Base-by-base conservation (phyloP, 2,113 vertebrate species). In the Eira barbara region DNA sequence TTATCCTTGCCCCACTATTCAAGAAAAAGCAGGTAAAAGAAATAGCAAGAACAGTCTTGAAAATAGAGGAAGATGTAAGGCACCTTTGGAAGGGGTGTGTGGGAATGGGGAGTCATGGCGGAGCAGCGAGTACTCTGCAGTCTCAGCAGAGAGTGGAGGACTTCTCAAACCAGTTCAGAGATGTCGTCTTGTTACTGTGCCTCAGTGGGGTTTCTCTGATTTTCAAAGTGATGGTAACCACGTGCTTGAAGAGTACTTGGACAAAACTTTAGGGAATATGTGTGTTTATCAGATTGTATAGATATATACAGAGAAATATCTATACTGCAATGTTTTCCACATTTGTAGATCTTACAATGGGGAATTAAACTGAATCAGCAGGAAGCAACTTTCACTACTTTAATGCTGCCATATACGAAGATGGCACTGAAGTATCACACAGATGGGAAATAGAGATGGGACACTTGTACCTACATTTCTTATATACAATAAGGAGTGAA, bases 101-200 rank as follows among this genome's bases (percentile, higher is more conserved):
- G 7, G 18, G 23, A 1, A 4, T 17, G 4, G 21, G 7, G 18
- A 83, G 11, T 7, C 29, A 12, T 4, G 25, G 21, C 8, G 3
- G 23, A 36, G 23, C 45, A 86, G 34, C 8, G 1, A 63, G 12
- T 7, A 11, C 25, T 83, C 39, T 34, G 34, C 3, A 52, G 25
- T 25, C 42, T 49, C 9, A 69, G 34, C 39, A 93, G 36, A 45
- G 23, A 20, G 4, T 36, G 15, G 17, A 2, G 45, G 8, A 78
- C 18, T 34, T 8, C 3, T 73, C 31, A 39, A 11, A 65, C 9
- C 21, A 34, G 18, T 91, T 52, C 29, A 83, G 34, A 93, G 27
- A 27, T 20, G 18, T 36, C 25, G 49, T 13, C 39, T 89, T 10
- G 52, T 92, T 63, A 71, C 12, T 47, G 20, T 1, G 7, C 27